phyloP scores from a whole-genome alignment of 2,888 invertebrate genomes.

The Entomobrya proxima region DNA sequence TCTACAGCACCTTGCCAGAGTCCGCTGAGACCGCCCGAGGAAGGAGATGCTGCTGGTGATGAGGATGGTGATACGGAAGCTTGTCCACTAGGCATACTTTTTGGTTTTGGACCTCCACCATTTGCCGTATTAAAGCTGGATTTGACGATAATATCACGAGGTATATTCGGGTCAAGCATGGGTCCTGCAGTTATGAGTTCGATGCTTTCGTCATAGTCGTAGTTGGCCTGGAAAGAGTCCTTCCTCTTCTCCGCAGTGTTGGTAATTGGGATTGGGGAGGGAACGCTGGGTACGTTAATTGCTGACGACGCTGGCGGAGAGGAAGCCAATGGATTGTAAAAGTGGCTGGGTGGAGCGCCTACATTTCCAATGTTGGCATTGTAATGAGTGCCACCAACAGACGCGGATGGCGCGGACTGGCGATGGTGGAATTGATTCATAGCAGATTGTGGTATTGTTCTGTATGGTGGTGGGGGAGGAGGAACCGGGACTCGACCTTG shows the following conservation, averaged over 20 bases:
- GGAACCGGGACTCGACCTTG: conserved; percentile 41
- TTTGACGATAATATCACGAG: conserved; percentile 72
- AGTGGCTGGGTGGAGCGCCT: conserved; percentile 47
- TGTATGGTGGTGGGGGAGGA: conserved; percentile 8
- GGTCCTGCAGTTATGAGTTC: conserved; percentile 71
- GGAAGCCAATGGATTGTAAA: conserved; percentile 33
- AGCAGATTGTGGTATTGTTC: conserved; percentile 6
- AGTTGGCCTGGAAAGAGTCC: conserved; percentile 31
- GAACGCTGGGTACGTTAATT: neutral
- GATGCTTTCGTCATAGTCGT: conserved; percentile 68
- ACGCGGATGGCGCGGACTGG: neutral
- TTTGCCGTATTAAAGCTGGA: conserved; percentile 69
- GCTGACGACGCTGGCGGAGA: neutral
- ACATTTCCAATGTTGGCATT: conserved; percentile 21
- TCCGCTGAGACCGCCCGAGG: conserved; percentile 14
- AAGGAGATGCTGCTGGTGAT: neutral
- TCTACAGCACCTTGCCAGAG: conserved; percentile 54
- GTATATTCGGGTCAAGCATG: conserved; percentile 57
- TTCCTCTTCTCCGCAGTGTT: conserved; percentile 39
- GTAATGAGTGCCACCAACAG: neutral
- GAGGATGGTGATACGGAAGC: neutral
- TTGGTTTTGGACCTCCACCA: conserved; percentile 49
- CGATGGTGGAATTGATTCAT: conserved; percentile 14
- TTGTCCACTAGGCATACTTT: conserved; percentile 18
- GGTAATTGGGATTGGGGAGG: conserved; percentile 5